These are phyloP conservation scores for Ligdia adustata DNA, from an alignment of 2,888 invertebrate genomes.

Conservation along the genomic window DNA sequence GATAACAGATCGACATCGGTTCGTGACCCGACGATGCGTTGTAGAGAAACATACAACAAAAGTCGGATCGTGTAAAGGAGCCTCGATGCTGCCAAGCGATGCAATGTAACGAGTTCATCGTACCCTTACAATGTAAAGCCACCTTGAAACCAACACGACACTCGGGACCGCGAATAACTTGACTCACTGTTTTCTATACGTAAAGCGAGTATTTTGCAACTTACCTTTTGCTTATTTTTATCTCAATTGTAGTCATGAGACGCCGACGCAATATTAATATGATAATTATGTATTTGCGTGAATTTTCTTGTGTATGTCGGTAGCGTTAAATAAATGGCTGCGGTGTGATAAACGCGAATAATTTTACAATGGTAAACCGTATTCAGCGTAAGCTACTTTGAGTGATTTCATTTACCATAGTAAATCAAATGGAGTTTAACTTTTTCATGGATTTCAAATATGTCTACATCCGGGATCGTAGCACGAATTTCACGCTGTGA, in stretches of 20 bases:
- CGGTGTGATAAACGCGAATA: too few species aligned
- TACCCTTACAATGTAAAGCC: slow-evolving; percentile 40
- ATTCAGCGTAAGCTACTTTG: too few species aligned
- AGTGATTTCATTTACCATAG: too few species aligned
- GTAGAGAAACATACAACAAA: background rate
- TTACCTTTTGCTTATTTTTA: slow-evolving; percentile 25
- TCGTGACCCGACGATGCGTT: background rate
- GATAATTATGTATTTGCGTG: slow-evolving; percentile 12
- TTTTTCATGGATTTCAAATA: too few species aligned
- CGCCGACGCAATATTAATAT: slow-evolving; percentile 21
- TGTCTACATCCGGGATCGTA: too few species aligned
- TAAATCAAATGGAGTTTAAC: too few species aligned
- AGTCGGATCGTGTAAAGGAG: slow-evolving; percentile 7
- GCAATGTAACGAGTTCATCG: slow-evolving; percentile 18
- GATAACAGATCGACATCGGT: background rate
- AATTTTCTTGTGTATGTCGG: background rate
- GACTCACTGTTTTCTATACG: slow-evolving; percentile 31
- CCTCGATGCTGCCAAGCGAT: background rate
- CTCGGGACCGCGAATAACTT: slow-evolving; percentile 26
- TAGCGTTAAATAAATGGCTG: background rate
- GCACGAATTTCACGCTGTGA: too few species aligned
- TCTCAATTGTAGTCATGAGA: slow-evolving; percentile 7
- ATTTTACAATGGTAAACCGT: too few species aligned
- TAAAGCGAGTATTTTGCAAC: slow-evolving; percentile 31
- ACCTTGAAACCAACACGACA: slow-evolving; percentile 40